Percentiles rank a stretch among this genome's conserved stretches.
These are phyloP conservation scores for Pogonomyrmex californicus DNA, from an alignment of 1,140 invertebrate species.

Conservation along the genomic window DNA sequence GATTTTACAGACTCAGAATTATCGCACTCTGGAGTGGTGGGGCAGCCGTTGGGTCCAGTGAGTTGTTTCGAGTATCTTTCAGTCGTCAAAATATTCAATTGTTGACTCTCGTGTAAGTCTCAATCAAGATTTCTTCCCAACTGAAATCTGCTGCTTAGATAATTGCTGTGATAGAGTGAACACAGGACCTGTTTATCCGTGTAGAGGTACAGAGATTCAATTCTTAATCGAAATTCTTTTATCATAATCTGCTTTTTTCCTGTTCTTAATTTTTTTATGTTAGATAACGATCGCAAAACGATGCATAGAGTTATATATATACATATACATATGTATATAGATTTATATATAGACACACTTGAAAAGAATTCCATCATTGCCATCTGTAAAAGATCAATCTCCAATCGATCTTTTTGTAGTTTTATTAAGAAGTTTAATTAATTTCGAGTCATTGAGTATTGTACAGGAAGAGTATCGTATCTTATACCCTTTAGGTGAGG, in stretches of 20 bases:
- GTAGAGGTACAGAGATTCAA: slow-evolving; percentile 60
- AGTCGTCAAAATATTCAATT: slow-evolving; percentile 76
- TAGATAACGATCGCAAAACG: slow-evolving; percentile 9
- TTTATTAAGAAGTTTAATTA: slow-evolving; percentile 54
- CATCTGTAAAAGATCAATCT: slow-evolving; percentile 51
- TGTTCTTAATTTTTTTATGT: slow-evolving; percentile 8
- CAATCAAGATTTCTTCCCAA: slow-evolving; percentile 61
- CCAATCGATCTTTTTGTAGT: slow-evolving; percentile 49
- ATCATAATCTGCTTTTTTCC: slow-evolving; percentile 37
- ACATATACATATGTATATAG: slow-evolving; percentile 56
- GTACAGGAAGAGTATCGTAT: slow-evolving; percentile 76
- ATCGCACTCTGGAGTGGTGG: slow-evolving; percentile 82
- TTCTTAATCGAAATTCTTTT: slow-evolving; percentile 68
- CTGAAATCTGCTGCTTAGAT: slow-evolving; percentile 79
- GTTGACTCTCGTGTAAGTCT: slow-evolving; percentile 65
- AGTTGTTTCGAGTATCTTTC: slow-evolving; percentile 75
- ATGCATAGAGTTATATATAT: slow-evolving; percentile 53
- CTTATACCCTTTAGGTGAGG: slow-evolving; percentile 68
- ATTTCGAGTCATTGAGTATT: slow-evolving; percentile 71
- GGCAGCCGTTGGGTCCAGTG: slow-evolving; percentile 79
- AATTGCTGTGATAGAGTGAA: slow-evolving; percentile 85
- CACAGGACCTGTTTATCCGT: slow-evolving; percentile 82
- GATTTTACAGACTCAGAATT: slow-evolving; percentile 67
- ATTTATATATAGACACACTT: slow-evolving; percentile 56
- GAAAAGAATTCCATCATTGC: slow-evolving; percentile 49